Evolutionary conservation across 2,797 vertebrate species (phyloP).

Genomic region (Melanotaenia nigrans): DNA sequence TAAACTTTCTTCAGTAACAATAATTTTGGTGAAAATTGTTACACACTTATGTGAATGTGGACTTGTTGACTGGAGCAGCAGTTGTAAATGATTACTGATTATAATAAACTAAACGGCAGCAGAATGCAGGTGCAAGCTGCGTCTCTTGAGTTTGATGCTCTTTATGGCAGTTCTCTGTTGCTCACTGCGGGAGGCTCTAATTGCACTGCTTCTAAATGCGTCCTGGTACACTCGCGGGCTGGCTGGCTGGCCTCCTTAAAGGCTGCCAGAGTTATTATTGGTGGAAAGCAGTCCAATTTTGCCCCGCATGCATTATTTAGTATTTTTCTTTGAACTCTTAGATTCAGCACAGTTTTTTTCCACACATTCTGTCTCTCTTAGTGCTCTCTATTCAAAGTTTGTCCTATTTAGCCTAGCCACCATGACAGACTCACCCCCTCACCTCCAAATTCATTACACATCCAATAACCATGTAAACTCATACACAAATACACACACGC

Average conservation of each 20-base stretch:
- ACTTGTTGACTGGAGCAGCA: conserved; percentile 19
- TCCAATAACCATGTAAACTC: conserved; percentile 62
- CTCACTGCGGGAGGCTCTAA: conserved; percentile 75
- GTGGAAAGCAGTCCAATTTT: conserved; percentile 84
- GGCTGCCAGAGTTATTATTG: conserved; percentile 80
- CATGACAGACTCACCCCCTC: conserved; percentile 50
- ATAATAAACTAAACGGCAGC: conserved; percentile 54
- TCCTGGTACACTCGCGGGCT: conserved; percentile 66
- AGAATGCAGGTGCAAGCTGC: conserved; percentile 55
- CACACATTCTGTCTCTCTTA: conserved; percentile 70
- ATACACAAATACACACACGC: conserved; percentile 52
- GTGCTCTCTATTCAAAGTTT: conserved; percentile 77
- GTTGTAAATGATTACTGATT: conserved; percentile 34
- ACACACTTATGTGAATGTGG: neutral
- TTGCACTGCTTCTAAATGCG: conserved; percentile 79
- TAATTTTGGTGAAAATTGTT: conserved; percentile 4
- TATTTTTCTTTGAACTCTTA: conserved; percentile 85
- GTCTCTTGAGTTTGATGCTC: conserved; percentile 72
- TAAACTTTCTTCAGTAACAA: neutral
- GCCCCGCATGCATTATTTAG: conserved; percentile 85
- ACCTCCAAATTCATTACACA: conserved; percentile 52
- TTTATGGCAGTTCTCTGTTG: conserved; percentile 72
- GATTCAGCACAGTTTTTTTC: conserved; percentile 71
- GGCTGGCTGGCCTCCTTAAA: conserved; percentile 79
- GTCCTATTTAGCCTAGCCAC: conserved; percentile 79